Evolutionary conservation across 2,113 vertebrate genomes (phyloP).

Genomic region (Ciconia boyciana): DNA sequence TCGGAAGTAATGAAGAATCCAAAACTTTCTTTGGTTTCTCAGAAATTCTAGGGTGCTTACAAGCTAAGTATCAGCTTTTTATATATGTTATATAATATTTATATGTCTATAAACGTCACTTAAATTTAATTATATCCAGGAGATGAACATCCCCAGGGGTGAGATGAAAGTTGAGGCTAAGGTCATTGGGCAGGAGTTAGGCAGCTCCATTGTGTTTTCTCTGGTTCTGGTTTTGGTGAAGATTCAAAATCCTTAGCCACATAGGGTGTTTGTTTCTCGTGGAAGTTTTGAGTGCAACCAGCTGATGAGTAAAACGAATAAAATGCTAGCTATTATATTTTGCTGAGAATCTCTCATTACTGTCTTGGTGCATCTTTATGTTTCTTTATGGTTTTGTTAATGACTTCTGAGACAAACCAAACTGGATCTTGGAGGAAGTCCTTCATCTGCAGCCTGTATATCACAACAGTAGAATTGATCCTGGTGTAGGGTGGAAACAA

Average conservation of each 20-base stretch:
- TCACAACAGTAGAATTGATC: not conserved
- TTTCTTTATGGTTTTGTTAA: not conserved
- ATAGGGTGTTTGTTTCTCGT: not conserved
- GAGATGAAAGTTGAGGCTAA: not conserved
- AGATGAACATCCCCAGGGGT: not conserved
- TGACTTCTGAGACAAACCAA: not conserved
- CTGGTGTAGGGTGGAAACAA: not conserved
- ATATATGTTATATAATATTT: not conserved
- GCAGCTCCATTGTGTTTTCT: not conserved
- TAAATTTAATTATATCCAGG: not conserved
- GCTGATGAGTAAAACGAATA: not conserved
- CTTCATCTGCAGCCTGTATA: not conserved
- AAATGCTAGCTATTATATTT: not conserved
- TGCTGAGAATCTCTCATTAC: not conserved
- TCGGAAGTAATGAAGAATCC: not conserved
- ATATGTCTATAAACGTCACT: not conserved
- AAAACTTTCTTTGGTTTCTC: not conserved
- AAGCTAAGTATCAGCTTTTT: not conserved
- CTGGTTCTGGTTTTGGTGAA: not conserved
- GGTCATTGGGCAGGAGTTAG: not conserved
- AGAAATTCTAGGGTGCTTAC: not conserved
- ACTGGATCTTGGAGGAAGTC: not conserved
- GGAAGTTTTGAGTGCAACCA: not conserved
- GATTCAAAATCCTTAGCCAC: not conserved
- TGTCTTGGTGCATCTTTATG: not conserved